Evolutionary conservation across 2,888 invertebrate species (phyloP), one percentile per base, ranked within the genome.

Genomic region (Neocrepidodera transversa): DNA sequence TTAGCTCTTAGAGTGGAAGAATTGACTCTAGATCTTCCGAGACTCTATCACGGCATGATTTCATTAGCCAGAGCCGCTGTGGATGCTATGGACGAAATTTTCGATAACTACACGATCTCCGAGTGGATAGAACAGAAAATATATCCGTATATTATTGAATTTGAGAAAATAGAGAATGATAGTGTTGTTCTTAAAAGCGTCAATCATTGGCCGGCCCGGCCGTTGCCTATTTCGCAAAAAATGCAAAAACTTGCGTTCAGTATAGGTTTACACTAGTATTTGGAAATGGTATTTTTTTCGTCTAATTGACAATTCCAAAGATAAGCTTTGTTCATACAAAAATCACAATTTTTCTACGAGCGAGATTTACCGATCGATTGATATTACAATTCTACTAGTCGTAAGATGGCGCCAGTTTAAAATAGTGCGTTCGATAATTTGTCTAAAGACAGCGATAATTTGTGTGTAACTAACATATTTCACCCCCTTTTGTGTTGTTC

Each of bases 121-220:
- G 89, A 89, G 72, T 89, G 88, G 83, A 82, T 88, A 26, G 88
- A 88, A 68, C 87, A 87, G 71, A 81, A 83, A 66, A 82, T 88
- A 45, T 86, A 85, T 75, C 87, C 88, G 1, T 78, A 78, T 56
- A 73, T 81, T 18, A 65, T 79, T 18, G 74, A 80, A 60, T 73
- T 89, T 55, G 85, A 86, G 60, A 80, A 80, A 56, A 80, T 88
- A 62, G 81, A 85, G 64, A 81, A 80, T 38, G 80, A 82, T 65
- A 84, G 85, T 11, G 76, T 81, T 42, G 75, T 76, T 35, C 74
- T 88, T 26, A 80, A 84, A 68, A 79, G 79, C 59, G 79, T 82
- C 17, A 82, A 82, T 64, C 79, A 79, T 20, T 88, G 87, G 87
- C 84, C 85, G 0, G 78, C 82, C 40, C 79, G 88, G 66, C 88